Base-by-base conservation (phyloP, 2,797 vertebrate species). In the Phoebastria nigripes region DNA sequence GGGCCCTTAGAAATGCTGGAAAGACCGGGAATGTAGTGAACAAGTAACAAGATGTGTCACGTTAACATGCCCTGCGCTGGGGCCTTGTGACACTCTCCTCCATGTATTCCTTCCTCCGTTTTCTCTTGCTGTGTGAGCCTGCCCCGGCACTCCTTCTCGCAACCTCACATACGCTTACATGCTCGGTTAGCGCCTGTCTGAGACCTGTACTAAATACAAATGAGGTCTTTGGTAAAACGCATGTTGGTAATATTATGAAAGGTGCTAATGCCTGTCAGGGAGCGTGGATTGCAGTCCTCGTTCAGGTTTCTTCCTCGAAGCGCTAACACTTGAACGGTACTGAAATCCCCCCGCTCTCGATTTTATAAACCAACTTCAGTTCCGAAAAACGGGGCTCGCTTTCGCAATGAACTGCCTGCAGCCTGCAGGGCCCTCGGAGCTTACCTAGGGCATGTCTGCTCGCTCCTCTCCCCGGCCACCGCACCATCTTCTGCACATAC, bases 391-490 rank as follows among this genome's bases (percentile, higher is more conserved):
- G 3, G 19, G 39, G 3, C 28, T 69, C 29, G 24, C 18, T 25
- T 62, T 77, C 7, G 2, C 29, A 9, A 7, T 8, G 37, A 33
- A 4, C 17, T 26, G 31, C n/a, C 31, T 17, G 46, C 28, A 83
- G 69, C 19, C 31, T 31, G 5, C 25, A 28, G n/a, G 33, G 58
- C 61, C 63, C 29, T 46, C 19, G 15, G 4, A 8, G 17, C 28
- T 61, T 26, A 59, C 58, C 44, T 7, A 5, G 56, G 56, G 39
- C 59, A 41, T 5, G 24, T 33, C 47, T 61, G 39, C 62, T 39
- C 2, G 0, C 15, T 10, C 4, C 16, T 42, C 49, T 55, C 8
- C 15, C 19, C 9, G 2, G 35, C 11, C 66, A 42, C 31, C 1
- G 2, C 39, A 11, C 9, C 72, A 14, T 7, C 22, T 33, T 19